Percentiles rank a stretch among this genome's conserved stretches.
phyloP scores from a whole-genome alignment of 2,797 vertebrate species.

The Loriculus beryllinus region DNA sequence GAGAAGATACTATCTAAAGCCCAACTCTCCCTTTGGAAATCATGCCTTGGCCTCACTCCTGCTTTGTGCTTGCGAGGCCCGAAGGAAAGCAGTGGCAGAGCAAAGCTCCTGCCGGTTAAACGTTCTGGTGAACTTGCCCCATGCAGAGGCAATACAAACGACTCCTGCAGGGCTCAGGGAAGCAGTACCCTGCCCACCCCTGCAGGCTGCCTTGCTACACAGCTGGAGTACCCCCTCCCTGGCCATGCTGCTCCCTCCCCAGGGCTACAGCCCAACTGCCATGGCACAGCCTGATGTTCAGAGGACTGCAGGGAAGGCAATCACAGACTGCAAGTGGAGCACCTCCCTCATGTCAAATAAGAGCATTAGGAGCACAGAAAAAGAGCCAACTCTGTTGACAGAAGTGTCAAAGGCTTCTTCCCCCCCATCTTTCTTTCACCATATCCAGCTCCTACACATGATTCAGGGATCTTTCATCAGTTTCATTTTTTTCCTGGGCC shows the following conservation, averaged over 20 bases:
- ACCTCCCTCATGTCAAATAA: not conserved
- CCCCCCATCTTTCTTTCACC: not conserved
- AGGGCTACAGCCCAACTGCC: not conserved
- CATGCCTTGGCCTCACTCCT: not conserved
- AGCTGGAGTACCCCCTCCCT: not conserved
- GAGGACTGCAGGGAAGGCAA: not conserved
- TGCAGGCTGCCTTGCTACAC: fast-evolving
- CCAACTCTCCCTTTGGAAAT: not conserved
- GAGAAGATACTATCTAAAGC: slow-evolving; percentile 29
- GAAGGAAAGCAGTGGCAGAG: not conserved
- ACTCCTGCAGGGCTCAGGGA: fast-evolving
- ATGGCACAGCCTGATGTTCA: not conserved
- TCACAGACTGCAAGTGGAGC: not conserved
- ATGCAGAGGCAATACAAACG: fast-evolving
- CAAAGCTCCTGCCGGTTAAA: not conserved
- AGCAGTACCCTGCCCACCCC: not conserved
- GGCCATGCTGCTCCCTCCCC: not conserved
- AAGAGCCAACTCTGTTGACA: not conserved
- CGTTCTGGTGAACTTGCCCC: not conserved
- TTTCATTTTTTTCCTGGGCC: not conserved
- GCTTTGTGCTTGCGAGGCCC: not conserved
- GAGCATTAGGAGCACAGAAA: not conserved
- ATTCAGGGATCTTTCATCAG: not conserved
- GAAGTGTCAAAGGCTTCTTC: not conserved
- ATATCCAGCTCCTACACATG: not conserved